Evolutionary conservation across 1,140 invertebrate genomes (phyloP), one percentile per base, ranked within the genome.

Genomic region (Akabosia matsudoensis): DNA sequence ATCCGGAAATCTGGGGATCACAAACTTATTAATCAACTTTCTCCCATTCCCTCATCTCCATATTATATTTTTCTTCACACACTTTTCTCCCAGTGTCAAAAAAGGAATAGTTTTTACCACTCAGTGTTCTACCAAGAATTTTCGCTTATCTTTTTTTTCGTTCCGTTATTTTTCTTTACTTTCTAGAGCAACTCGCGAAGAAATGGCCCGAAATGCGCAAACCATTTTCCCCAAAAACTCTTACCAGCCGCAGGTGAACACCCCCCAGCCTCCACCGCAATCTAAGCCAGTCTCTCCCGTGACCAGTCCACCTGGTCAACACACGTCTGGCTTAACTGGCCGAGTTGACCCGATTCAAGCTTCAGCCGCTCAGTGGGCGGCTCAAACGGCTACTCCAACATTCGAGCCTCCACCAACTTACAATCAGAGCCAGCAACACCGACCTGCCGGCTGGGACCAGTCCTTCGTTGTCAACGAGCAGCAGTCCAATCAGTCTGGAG

Each of bases 1-100:
- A 81, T 51, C 80, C 80, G 30, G 80, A 81, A 71, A 81, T 81
- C 26, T 81, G 80, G 80, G 80, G 80, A 33, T 76, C 74, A 10
- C 76, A 78, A 33, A 81, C 79, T 73, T 81, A 81, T 54, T 81
- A 78, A 77, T 70, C 16, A 33, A 18, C 14, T 28, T 3, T 70
- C 30, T 18, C 67, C 67, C 7, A 70, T 30, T 16, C 30, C 24
- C 33, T 70, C n/a, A n/a, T n/a, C n/a, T n/a, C n/a, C n/a, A n/a
- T n/a, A n/a, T 45, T 45, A 45, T 45, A 45, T 45, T 45, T 45
- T 45, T 10, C 37, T 45, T 45, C 37, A 10, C 18, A 45, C 7
- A 45, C 7, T 45, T 45, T 45, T 45, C 37, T 45, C 7, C 18
- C 37, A 10, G 37, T 18, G 18, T n/a, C n/a, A n/a, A n/a, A n/a